phyloP scores from a whole-genome alignment of 2,888 invertebrate genomes.

The Liopterus haemorrhoidalis region DNA sequence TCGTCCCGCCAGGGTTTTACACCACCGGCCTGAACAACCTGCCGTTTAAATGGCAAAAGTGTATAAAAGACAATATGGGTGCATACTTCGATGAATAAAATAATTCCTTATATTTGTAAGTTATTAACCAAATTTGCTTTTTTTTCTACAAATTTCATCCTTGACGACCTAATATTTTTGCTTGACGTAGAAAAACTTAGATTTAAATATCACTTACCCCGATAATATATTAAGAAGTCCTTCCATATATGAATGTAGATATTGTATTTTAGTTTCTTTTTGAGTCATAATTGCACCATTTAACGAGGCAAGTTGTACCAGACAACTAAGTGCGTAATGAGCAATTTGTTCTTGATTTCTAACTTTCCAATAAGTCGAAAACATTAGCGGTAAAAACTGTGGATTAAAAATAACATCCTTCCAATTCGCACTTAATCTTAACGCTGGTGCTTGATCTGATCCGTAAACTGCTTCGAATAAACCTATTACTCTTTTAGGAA shows the following conservation, averaged over 20 bases:
- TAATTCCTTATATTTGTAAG: too few species aligned
- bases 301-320: slow-evolving; percentile 72
- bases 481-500: slow-evolving; percentile 64
- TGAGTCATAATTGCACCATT: slow-evolving; percentile 50
- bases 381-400: slow-evolving; percentile 69
- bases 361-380: slow-evolving; percentile 76
- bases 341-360: slow-evolving; percentile 67
- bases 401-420: slow-evolving; percentile 70
- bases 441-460: slow-evolving; percentile 55
- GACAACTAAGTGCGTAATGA: slow-evolving; percentile 72
- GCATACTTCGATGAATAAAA: too few species aligned
- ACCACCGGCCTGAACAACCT: too few species aligned
- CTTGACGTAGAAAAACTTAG: slow-evolving; percentile 11
- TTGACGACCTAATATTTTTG: too few species aligned
- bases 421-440: slow-evolving; percentile 65
- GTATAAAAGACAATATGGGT: too few species aligned
- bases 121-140: too few species aligned
- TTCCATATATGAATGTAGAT: slow-evolving; percentile 55
- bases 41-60: too few species aligned
- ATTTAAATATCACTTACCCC: slow-evolving; percentile 42
- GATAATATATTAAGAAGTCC: slow-evolving; percentile 57
- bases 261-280: slow-evolving; percentile 46
- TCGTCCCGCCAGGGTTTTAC: too few species aligned
- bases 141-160: too few species aligned
- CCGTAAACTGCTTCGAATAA: slow-evolving; percentile 65